Base-by-base conservation (phyloP, 2,113 vertebrate species). In the Puntigrus tetrazona region DNA sequence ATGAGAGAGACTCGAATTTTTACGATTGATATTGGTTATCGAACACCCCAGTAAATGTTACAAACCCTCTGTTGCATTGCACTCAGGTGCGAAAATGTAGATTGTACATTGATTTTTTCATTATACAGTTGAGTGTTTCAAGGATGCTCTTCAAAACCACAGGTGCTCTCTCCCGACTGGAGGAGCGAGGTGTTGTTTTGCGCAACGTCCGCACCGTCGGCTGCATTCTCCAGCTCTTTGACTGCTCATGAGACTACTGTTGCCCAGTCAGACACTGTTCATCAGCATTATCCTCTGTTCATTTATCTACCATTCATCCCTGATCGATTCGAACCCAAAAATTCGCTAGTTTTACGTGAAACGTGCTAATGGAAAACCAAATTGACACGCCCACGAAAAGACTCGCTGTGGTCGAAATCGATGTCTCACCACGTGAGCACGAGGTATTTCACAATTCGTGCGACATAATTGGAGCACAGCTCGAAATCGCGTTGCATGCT, bases 231-330 rank as follows among this genome's bases (percentile, higher is more conserved):
- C 84, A 75, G 86, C 88, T 90, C 87, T 89, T 91, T 67, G 88
- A 84, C 87, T 87, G 89, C 87, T 87, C 84, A 84, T 87, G 77
- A 89, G 86, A 93, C 92, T 94, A 93, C 93, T 93, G 93, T 92
- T 90, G 91, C 92, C 91, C 91, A 91, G 92, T 94, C 93, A 89
- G 91, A 94, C 93, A 93, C 94, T 93, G 92, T 94, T 92, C 91
- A 89, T 88, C 77, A 86, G 82, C 34, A 82, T 85, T 65, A 27
- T 34, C 70, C 79, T 84, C 72, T 47, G 45, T 43, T 82, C 31
- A 29, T 61, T 81, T 31, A 11, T 29, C 55, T 70, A 41, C 75
- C 69, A 41, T 52, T 50, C 41, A 20, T n/a, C 9, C 38, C 16
- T n/a, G 43, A 77, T 9, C 9, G 73, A 50, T 76, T 50, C 13